phyloP scores from a whole-genome alignment of 2,113 vertebrate genomes.

The Poeciliopsis turrubarensis region DNA sequence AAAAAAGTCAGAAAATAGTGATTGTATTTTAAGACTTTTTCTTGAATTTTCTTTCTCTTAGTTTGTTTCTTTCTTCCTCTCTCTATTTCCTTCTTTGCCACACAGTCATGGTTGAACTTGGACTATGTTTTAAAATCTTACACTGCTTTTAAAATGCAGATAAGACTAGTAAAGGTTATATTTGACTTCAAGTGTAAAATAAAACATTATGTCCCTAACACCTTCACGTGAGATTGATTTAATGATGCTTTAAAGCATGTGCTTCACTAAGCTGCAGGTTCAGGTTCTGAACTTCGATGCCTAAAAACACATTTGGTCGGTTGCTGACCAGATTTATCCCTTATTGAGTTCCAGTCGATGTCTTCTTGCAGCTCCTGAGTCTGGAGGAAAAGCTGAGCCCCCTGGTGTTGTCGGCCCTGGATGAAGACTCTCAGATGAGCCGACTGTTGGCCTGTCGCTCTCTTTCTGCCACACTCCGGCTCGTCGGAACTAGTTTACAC shows the following conservation, averaged over 20 bases:
- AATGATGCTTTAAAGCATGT: too few relatives aligned
- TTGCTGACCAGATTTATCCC: neutral
- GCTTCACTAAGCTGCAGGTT: neutral
- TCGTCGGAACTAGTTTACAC: conserved; percentile 68
- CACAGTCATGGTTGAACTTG: too few relatives aligned
- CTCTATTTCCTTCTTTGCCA: too few relatives aligned
- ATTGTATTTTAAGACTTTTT: neutral
- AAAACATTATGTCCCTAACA: too few relatives aligned
- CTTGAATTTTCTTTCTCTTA: neutral
- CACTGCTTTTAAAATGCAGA: too few relatives aligned
- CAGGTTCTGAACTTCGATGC: neutral
- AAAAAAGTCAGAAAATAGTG: neutral
- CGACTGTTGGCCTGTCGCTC: conserved; percentile 87
- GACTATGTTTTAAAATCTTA: too few relatives aligned
- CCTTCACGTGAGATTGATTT: too few relatives aligned
- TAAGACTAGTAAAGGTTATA: too few relatives aligned
- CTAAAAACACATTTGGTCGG: neutral
- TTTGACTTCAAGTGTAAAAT: too few relatives aligned
- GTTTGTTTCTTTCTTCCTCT: neutral
- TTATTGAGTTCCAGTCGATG: neutral
- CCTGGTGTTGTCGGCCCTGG: conserved; percentile 82
- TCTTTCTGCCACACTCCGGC: conserved; percentile 74
- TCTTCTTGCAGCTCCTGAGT: conserved; percentile 76
- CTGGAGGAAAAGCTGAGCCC: conserved; percentile 79
- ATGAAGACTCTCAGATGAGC: conserved; percentile 88